Evolutionary conservation across 1,140 invertebrate species (phyloP), one percentile per base, ranked within the genome.

Genomic region (Caerostris darwini): DNA sequence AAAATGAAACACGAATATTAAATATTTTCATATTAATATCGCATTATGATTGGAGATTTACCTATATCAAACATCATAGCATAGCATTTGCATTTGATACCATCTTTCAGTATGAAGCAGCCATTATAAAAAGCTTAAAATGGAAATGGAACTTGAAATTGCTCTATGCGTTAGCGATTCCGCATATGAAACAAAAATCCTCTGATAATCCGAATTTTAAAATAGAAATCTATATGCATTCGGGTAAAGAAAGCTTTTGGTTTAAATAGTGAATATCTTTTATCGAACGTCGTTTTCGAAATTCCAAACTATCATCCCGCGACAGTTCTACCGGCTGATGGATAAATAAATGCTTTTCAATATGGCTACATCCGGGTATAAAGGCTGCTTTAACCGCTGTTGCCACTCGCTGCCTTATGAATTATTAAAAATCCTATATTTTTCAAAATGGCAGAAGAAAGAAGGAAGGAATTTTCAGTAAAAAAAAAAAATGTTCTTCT

Each of bases 341-440:
- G 71, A 77, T 53, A 77, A 77, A 77, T 77, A 77, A 77, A 53
- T 77, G 34, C 8, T 77, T 77, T 77, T 77, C 71, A 77, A 77
- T 77, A 50, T 50, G 71, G 34, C 71, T 77, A 53, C 71, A 77
- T 77, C 34, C 50, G 71, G 50, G 71, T 14, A 77, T 77, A 77
- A 77, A 77, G 71, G 71, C 71, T 14, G 71, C 10, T 77, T 77
- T 77, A 77, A 77, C 71, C 71, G 71, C 71, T 77, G 71, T 53
- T 77, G 50, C 71, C 71, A 53, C 34, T 53, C 71, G 34, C 34
- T 53, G 71, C 71, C 71, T 77, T 77, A 77, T 77, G 71, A 77
- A 77, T 77, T 77, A 53, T 77, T 77, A 77, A 77, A 77, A 77
- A 77, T 77, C 71, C 71, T 53, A 14, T 77, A 77, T 77, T 77